phyloP scores from a whole-genome alignment of 2,888 invertebrate genomes.

The Pharmacophagus antenor region DNA sequence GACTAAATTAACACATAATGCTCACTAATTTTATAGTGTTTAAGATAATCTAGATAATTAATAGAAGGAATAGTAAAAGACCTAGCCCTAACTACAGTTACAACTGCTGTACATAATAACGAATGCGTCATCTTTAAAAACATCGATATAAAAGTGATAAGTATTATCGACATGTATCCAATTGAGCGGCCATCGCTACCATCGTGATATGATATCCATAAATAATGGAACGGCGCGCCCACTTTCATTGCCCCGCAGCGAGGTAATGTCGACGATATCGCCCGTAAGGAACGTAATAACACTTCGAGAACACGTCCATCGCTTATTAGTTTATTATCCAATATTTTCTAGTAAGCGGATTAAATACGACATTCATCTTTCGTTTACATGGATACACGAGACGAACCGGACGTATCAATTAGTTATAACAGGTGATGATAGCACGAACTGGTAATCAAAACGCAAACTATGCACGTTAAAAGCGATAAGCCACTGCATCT shows the following conservation, averaged over 20 bases:
- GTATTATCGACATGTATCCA: not conserved
- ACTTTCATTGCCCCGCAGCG: constrained; percentile 9
- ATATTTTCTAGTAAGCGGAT: not conserved
- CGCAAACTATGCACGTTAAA: too few relatives aligned
- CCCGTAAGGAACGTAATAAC: not conserved
- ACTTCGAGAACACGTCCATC: not conserved
- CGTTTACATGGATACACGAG: not conserved
- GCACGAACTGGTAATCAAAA: too few relatives aligned
- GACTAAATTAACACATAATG: too few relatives aligned
- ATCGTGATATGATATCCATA: not conserved
- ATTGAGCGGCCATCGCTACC: not conserved
- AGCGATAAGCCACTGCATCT: too few relatives aligned
- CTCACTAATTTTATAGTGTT: too few relatives aligned
- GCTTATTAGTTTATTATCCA: not conserved
- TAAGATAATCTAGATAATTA: too few relatives aligned
- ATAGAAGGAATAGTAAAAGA: too few relatives aligned
- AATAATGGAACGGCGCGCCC: constrained; percentile 3
- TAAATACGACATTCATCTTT: not conserved
- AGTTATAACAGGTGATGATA: too few relatives aligned
- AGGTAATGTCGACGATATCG: not conserved
- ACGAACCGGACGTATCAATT: not conserved
- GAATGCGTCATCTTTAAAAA: not conserved
- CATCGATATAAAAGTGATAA: not conserved
- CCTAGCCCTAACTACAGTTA: too few relatives aligned
- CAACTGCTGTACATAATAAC: too few relatives aligned